Evolutionary conservation across 2,797 vertebrate species (phyloP), one percentile per base, ranked within the genome.

Genomic region (Mormyrus hasselquistii): DNA sequence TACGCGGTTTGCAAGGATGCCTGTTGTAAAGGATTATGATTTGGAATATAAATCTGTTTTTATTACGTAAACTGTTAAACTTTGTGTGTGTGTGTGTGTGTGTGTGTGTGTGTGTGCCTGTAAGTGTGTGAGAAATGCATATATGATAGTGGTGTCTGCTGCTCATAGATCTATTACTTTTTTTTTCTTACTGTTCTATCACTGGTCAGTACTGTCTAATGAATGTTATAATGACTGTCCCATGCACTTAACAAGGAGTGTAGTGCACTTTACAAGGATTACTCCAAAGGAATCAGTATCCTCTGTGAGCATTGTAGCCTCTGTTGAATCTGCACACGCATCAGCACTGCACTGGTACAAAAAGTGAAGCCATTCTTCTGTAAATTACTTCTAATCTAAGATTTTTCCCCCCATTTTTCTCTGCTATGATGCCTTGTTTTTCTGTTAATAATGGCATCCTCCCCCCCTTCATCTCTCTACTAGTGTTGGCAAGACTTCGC

Each of bases 401-500:
- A 34, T 14, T 69, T 73, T 34, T 73, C 34, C 6, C 69, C 69
- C 12, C 34, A 1, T 38, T 34, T 38, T 73, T 73, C 29, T 73
- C 25, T 34, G 9, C 16, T 16, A 55, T 38, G 4, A 73, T 38
- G 65, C 29, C 65, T 73, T 73, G 29, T 38, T 38, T 38, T 62
- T 69, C 34, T 69, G 12, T 69, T 34, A 69, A 69, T 69, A 38
- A 73, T 73, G 12, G 12, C 69, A 73, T 38, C 53, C 29, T 25
- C 34, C 3, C 29, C 12, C 16, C 53, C 34, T 87, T 19, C 57
- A 65, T 57, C 22, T 29, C 50, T 52, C 22, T 86, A 19, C 52
- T 41, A 99, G 99, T 91, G 98, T 99, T 88, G 98, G 99, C 41
- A 99, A 99, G 95, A 99, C 99, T 88, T 99, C 99, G 0, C 94